Evolutionary conservation across 2,888 invertebrate species (phyloP), one percentile per base, ranked within the genome.

Genomic region (Hemaris fuciformis): DNA sequence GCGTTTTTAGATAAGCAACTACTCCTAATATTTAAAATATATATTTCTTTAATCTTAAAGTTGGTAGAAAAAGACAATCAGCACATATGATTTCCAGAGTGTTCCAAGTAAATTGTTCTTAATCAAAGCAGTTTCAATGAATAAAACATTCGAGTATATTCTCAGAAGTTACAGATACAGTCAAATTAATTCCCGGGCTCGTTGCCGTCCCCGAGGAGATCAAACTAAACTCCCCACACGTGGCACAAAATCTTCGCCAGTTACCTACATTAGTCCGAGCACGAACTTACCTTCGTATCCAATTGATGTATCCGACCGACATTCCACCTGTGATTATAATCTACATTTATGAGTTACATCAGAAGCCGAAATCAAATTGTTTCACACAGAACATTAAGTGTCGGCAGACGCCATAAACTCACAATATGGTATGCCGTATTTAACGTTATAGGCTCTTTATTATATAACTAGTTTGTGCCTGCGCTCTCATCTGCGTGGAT

Each of bases 281-380:
- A 34, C 15, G 66, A 78, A 84, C 82, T 82, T 77, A 68, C 64
- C 63, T 68, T 75, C 75, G 76, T 71, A 80, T 83, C 84, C 76
- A 85, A 87, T 85, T 83, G 81, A 81, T 84, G 84, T 82, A 81
- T 83, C 78, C 81, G 79, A 79, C 77, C 75, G 70, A 76, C 84
- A 87, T 87, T 87, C 85, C 84, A 73, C 65, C 68, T 72, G 67
- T 80, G 83, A 84, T 83, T 83, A 81, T 81, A 79, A 83, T 81
- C 77, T 73, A 66, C 43, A 61, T 59, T 46, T 61, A 64, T 69
- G 73, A 73, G 73, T 65, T 73, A 74, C 75, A 79, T 81, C 81
- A 78, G 85, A 81, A 87, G 84, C 84, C 81, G 77, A 83, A 85
- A 84, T 84, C 76, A 85, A 85, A 86, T 85, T 84, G 80, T 78